Base-by-base conservation (phyloP, 2,888 invertebrate genomes). In the Trichogramma dendrolimi region DNA sequence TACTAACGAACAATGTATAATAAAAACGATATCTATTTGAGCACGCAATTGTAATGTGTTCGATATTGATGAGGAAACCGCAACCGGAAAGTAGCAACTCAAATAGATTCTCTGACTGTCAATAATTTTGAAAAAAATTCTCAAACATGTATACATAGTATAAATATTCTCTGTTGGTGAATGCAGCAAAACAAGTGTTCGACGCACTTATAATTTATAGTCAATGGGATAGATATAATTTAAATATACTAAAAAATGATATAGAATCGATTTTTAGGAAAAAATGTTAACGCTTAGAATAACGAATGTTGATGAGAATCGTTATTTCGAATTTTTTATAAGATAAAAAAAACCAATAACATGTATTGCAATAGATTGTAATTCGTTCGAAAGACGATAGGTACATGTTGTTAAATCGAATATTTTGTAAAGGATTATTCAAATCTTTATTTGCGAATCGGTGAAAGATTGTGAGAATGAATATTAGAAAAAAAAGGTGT, bases 191-290 rank as follows among this genome's bases (percentile, higher is more conserved):
- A 27, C 27, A 59, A 51, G 59, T 64, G 59, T 64, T 61, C 49
- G 56, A 53, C 27, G 27, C 56, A 57, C 44, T 51, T 60, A 58
- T 43, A 14, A 56, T 50, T 61, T 56, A 55, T 57, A 11, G 47
- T 56, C 53, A 58, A 61, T 42, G 59, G 61, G 60, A 58, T 61
- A 59, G 52, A 61, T 61, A 61, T 59, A 61, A 54, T 59, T 59
- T 54, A 54, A 50, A 7, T 27, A 27, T 27, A 27, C 27, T 27
- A 27, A 27, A 27, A 27, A 27, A 27, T 27, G 27, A 27, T 48
- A 43, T 59, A 61, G 46, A 44, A 57, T 53, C 39, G 43, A 52
- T 48, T 48, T 59, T 40, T 5, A 44, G 27, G 55, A 44, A 6
- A 27, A 52, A 58, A 52, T 55, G 51, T 55, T 56, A 40, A 38